phyloP scores from a whole-genome alignment of 1,140 invertebrate species.

The Adelges cooleyi region DNA sequence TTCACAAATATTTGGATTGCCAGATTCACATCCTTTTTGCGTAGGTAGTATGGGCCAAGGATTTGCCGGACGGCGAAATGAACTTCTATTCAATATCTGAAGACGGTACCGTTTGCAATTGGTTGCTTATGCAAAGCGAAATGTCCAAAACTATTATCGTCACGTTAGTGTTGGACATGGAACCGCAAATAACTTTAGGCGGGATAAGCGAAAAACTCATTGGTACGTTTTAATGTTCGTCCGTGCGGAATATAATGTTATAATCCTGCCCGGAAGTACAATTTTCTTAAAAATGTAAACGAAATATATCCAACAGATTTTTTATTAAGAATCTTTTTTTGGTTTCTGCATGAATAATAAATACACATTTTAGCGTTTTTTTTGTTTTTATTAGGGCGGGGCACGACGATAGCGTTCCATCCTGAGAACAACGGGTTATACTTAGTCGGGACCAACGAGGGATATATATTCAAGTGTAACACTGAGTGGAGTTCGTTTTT shows the following conservation, averaged over 20 bases:
- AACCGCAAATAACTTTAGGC: slow-evolving; percentile 58
- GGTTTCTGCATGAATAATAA: too few species aligned
- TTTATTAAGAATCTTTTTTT: too few species aligned
- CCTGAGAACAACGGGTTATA: slow-evolving; percentile 65
- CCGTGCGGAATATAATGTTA: too few species aligned
- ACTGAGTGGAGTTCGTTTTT: slow-evolving; percentile 72
- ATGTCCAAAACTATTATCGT: slow-evolving; percentile 58
- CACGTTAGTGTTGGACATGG: not conserved
- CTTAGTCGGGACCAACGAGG: slow-evolving; percentile 84
- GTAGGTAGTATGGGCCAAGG: slow-evolving; percentile 51
- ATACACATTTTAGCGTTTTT: too few species aligned
- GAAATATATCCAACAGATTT: too few species aligned
- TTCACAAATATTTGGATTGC: not conserved
- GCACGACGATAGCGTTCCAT: slow-evolving; percentile 78
- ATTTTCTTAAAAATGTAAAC: too few species aligned
- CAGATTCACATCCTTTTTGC: not conserved
- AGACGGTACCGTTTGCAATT: slow-evolving; percentile 74
- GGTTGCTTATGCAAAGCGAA: slow-evolving; percentile 74
- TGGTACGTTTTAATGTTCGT: slow-evolving; percentile 39
- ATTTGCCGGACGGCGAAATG: slow-evolving; percentile 63
- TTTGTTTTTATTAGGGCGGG: slow-evolving; percentile 56
- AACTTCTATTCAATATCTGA: slow-evolving; percentile 78
- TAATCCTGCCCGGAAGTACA: too few species aligned
- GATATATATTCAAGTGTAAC: slow-evolving; percentile 80
- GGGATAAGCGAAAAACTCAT: slow-evolving; percentile 56